Conservation (phyloP, 2,888 invertebrate genomes). For the Isotomurus palustris region DNA sequence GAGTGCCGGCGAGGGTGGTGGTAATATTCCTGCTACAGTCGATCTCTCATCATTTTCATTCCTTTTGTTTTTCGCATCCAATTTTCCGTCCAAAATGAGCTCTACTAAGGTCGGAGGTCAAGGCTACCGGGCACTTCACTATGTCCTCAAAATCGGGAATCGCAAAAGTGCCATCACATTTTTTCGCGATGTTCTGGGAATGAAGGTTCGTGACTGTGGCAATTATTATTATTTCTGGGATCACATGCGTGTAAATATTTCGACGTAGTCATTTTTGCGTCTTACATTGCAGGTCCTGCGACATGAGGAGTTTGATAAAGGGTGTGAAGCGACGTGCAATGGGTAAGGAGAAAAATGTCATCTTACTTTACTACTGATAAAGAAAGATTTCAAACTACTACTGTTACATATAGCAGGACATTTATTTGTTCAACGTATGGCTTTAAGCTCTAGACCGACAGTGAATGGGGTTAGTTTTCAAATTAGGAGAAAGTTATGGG, state of each 20-base stretch:
- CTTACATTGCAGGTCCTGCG: conserved; percentile 65
- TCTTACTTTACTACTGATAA: too few relatives aligned
- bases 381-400: too few relatives aligned
- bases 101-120: conserved; percentile 10
- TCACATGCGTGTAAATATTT: neutral
- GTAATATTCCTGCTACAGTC: too few relatives aligned
- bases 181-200: conserved; percentile 83
- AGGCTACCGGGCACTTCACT: conserved; percentile 76
- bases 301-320: conserved; percentile 95
- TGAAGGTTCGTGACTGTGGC: conserved; percentile 73
- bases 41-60: neutral
- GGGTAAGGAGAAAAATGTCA: conserved; percentile 61
- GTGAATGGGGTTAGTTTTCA: too few relatives aligned
- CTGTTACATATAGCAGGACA: too few relatives aligned
- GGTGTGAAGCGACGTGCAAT: conserved; percentile 95
- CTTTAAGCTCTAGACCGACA: too few relatives aligned
- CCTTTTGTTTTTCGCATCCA: too few relatives aligned
- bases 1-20: too few relatives aligned
- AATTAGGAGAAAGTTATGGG: too few relatives aligned
- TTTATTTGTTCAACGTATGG: too few relatives aligned
- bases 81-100: neutral
- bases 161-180: conserved; percentile 79
- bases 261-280: conserved; percentile 29
- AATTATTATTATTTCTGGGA: neutral
- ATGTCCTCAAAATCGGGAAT: conserved; percentile 92